Evolutionary conservation across 2,113 vertebrate species (phyloP).

Genomic region (Embiotoca jacksoni): DNA sequence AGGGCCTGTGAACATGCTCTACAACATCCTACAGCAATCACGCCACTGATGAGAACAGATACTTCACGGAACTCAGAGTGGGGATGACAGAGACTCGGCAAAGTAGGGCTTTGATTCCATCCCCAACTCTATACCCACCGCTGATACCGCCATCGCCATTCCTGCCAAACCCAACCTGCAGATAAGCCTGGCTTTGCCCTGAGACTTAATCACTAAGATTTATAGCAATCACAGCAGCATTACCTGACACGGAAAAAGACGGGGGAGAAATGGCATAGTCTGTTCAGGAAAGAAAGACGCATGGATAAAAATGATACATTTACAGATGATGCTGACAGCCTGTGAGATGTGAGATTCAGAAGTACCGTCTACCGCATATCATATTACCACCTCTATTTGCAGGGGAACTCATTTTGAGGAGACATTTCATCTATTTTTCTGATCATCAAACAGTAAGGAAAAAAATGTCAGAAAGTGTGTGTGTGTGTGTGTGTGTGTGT

Average conservation of each 20-base stretch:
- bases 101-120: constrained; percentile 34
- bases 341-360: constrained; percentile 27
- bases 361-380: constrained; percentile 12
- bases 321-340: constrained; percentile 20
- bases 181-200: constrained; percentile 44
- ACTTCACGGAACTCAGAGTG: constrained; percentile 41
- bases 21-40: constrained; percentile 41
- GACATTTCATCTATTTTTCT: constrained; percentile 31
- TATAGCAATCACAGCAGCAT: constrained; percentile 48
- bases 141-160: background rate
- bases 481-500: background rate
- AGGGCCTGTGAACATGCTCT: constrained; percentile 29
- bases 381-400: constrained; percentile 31
- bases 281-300: constrained; percentile 22
- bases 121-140: background rate
- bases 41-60: constrained; percentile 50
- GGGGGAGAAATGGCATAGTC: background rate
- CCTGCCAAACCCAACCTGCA: background rate
- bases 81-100: constrained; percentile 39
- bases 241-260: background rate
- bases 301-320: constrained; percentile 25
- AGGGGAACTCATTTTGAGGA: constrained; percentile 28
- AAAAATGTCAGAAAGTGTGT: background rate
- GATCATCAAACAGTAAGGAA: constrained; percentile 19
- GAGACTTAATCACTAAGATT: constrained; percentile 59